Evolutionary conservation across 2,888 invertebrate genomes (phyloP).

Genomic region (Macaria notata): DNA sequence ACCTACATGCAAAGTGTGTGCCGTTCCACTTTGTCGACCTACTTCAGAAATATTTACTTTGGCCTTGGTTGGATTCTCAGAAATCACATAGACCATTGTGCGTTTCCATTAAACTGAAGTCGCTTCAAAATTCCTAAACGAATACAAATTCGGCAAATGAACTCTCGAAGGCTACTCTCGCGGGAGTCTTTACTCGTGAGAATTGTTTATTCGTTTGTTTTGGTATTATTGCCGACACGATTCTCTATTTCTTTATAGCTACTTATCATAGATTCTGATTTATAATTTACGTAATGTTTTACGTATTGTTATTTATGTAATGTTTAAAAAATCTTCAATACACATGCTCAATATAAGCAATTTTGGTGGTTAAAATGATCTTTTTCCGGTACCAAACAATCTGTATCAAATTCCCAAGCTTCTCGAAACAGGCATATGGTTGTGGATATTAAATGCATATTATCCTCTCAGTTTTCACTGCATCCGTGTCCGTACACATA

Average conservation of each 20-base stretch:
- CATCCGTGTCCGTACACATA: slow-evolving; percentile 53
- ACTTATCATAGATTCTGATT: too few relatives aligned
- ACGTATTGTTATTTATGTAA: too few relatives aligned
- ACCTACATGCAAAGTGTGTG: slow-evolving; percentile 42
- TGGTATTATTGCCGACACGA: slow-evolving; percentile 7
- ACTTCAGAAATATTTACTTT: slow-evolving; percentile 57
- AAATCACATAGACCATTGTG: slow-evolving; percentile 46
- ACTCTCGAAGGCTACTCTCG: slow-evolving; percentile 12
- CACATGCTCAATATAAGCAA: too few relatives aligned
- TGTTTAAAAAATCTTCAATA: too few relatives aligned
- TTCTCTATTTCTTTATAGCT: too few relatives aligned
- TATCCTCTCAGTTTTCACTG: slow-evolving; percentile 36
- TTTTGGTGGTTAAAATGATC: background rate
- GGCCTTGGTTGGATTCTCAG: slow-evolving; percentile 55
- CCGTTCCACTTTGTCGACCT: slow-evolving; percentile 56
- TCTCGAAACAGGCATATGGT: background rate
- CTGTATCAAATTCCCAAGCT: too few relatives aligned
- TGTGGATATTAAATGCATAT: slow-evolving; percentile 10
- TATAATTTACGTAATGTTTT: too few relatives aligned
- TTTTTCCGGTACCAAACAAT: too few relatives aligned
- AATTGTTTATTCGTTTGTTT: background rate
- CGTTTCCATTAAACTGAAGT: slow-evolving; percentile 30
- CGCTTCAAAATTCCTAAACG: slow-evolving; percentile 21
- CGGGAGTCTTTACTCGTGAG: background rate
- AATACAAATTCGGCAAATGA: slow-evolving; percentile 17